Conservation (phyloP, 2,797 vertebrate species). For the Rallus crepitans region DNA sequence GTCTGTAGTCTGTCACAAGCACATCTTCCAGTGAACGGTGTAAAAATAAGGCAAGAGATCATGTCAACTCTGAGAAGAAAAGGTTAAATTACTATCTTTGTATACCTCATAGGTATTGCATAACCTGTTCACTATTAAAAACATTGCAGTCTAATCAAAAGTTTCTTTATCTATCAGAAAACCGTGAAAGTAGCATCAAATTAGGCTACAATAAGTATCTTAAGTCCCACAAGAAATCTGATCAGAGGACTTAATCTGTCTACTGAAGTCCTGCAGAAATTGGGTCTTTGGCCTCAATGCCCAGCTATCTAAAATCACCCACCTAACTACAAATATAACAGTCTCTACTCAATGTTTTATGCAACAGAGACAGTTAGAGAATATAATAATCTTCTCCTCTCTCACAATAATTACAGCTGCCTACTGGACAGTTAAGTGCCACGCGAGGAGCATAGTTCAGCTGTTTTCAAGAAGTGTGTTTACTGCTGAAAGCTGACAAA, state of each 20-base stretch:
- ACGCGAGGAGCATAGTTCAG: not conserved
- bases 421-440: not conserved
- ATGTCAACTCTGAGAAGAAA: not conserved
- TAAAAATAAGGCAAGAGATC: constrained; percentile 14
- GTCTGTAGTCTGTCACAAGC: constrained; percentile 10
- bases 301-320: not conserved
- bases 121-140: not conserved
- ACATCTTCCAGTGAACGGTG: not conserved
- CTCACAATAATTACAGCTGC: not conserved
- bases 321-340: not conserved
- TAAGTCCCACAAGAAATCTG: not conserved
- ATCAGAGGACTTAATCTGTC: not conserved
- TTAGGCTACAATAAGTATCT: not conserved
- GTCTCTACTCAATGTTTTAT: not conserved
- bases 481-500: not conserved
- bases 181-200: not conserved
- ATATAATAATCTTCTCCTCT: not conserved
- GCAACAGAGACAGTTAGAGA: not conserved
- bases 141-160: not conserved
- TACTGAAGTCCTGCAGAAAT: not conserved
- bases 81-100: not conserved
- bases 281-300: not conserved
- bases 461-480: not conserved
- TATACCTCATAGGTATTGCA: not conserved
- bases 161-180: not conserved